Conservation (phyloP, 1,140 invertebrate species). For the Frieseomelitta varia region DNA sequence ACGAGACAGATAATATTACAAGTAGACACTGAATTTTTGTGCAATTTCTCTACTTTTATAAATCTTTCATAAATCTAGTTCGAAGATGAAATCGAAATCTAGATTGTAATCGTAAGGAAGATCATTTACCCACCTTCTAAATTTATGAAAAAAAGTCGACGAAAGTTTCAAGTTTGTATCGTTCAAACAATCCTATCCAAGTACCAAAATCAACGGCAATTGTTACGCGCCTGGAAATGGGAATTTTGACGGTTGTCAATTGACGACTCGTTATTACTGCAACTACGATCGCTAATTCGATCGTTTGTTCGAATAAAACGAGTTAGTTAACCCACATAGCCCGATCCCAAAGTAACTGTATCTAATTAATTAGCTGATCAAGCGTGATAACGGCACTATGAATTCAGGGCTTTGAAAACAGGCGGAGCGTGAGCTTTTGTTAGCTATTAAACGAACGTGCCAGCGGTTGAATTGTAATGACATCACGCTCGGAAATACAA, state of each 20-base stretch:
- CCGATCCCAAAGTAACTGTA: background rate
- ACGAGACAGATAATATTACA: too few species aligned
- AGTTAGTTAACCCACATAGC: background rate
- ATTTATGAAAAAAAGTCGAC: too few species aligned
- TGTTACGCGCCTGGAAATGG: background rate
- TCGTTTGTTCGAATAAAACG: background rate
- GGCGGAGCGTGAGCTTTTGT: background rate
- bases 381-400: background rate
- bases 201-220: too few species aligned
- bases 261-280: background rate
- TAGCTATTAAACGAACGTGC: background rate
- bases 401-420: background rate
- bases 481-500: background rate
- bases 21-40: too few species aligned
- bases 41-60: too few species aligned
- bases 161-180: too few species aligned
- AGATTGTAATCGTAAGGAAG: too few species aligned
- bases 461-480: background rate
- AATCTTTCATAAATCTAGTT: too few species aligned
- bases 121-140: too few species aligned
- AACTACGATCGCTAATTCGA: background rate
- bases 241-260: background rate
- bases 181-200: too few species aligned
- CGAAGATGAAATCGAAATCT: too few species aligned
- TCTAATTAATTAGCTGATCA: conserved; percentile 9